Evolutionary conservation across 2,888 invertebrate species (phyloP), one percentile per base, ranked within the genome.

Genomic region (Diachrysia chrysitis): DNA sequence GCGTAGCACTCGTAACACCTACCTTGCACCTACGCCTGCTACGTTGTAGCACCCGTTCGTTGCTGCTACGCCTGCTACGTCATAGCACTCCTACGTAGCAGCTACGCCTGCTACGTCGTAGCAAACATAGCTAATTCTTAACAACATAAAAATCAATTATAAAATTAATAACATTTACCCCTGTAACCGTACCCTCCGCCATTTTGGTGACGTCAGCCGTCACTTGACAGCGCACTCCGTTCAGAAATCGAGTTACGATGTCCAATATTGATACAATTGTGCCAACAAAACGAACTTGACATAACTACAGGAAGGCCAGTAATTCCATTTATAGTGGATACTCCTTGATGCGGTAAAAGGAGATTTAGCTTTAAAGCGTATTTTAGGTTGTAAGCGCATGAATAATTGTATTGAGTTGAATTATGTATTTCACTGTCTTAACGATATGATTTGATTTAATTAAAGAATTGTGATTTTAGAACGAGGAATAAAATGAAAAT

Each of bases 251-350:
- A 91, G 89, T 93, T 93, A 92, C 89, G 87, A 87, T 87, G 87
- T 89, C 90, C 93, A 92, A 93, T 93, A 92, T 93, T 92, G 92
- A 93, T 92, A 92, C 90, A 92, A 92, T 92, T 91, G 90, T 90
- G 87, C 89, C 87, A 91, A 91, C 91, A 90, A 87, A 92, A 90
- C 86, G 88, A 89, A 89, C 84, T 78, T 83, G 85, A 87, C 87
- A 87, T 89, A 89, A 89, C 88, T 88, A 89, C 79, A 82, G 85
- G 86, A 85, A 85, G 86, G 83, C 73, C 84, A 83, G 87, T 91
- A 90, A 92, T 89, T 91, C 83, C 82, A 91, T 90, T 91, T 87
- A 76, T 81, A 71, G 82, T 81, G 83, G 85, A 88, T 88, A 89
- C 84, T 88, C 76, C 83, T 84, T 84, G 78, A 73, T 78, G 75